Conservation (phyloP, 1,140 invertebrate species). For the Spodoptera litura region DNA sequence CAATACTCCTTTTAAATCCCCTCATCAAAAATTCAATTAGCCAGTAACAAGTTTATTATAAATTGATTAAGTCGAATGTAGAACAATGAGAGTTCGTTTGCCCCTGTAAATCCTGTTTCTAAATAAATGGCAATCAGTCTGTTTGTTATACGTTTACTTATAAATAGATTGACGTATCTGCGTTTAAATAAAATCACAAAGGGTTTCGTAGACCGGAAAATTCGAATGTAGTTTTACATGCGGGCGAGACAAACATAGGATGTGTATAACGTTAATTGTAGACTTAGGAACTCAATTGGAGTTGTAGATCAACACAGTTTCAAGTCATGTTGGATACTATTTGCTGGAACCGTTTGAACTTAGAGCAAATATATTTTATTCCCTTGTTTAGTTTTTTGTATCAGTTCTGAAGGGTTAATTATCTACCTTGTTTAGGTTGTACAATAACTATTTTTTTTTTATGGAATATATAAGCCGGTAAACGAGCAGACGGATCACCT, state of each 20-base stretch:
- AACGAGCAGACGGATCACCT: no score
- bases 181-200: slow-evolving; percentile 61
- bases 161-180: slow-evolving; percentile 44
- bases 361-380: slow-evolving; percentile 11
- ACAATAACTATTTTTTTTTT: no score
- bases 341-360: background rate
- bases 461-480: no score
- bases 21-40: slow-evolving; percentile 48
- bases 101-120: slow-evolving; percentile 49
- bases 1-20: slow-evolving; percentile 15
- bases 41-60: slow-evolving; percentile 44
- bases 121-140: slow-evolving; percentile 47
- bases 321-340: slow-evolving; percentile 14
- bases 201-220: slow-evolving; percentile 65
- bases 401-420: background rate
- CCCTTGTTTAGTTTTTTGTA: background rate
- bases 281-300: slow-evolving; percentile 52
- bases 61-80: slow-evolving; percentile 49
- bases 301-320: slow-evolving; percentile 40
- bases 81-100: slow-evolving; percentile 51
- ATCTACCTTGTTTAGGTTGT: background rate
- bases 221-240: slow-evolving; percentile 65
- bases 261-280: slow-evolving; percentile 50
- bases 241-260: slow-evolving; percentile 61
- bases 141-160: slow-evolving; percentile 47